Evolutionary conservation across 2,888 invertebrate genomes (phyloP).

Genomic region (Nemurella pictetii): DNA sequence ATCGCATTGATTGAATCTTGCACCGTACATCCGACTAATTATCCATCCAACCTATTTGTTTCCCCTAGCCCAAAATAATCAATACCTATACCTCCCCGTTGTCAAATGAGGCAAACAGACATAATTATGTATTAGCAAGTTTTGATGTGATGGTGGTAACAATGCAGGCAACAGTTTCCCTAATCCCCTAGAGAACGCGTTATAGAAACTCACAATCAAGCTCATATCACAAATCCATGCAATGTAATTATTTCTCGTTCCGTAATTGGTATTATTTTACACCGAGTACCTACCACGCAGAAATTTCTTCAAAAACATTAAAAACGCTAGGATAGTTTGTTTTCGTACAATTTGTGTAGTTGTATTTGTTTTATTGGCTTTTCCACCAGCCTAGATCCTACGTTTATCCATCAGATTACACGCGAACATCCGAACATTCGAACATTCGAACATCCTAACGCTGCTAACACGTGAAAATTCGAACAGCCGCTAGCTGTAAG

Average conservation of each 20-base stretch:
- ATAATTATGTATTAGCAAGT: not conserved
- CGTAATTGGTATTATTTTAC: not conserved
- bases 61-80: not conserved
- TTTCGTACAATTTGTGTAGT: not conserved
- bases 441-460: not conserved
- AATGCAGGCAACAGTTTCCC: not conserved
- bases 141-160: not conserved
- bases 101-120: not conserved
- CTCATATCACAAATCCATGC: not conserved
- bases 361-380: not conserved
- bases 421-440: not conserved
- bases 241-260: not conserved
- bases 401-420: not conserved
- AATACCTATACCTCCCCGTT: not conserved
- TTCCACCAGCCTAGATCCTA: not conserved
- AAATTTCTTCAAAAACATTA: not conserved
- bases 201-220: not conserved
- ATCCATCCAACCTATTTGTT: not conserved
- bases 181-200: not conserved
- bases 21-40: not conserved
- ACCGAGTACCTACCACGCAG: not conserved
- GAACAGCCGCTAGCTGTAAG: no score
- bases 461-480: not conserved
- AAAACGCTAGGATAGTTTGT: not conserved
- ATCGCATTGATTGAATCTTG: not conserved